Conservation (phyloP, 2,888 invertebrate genomes). For the Tridacna gigas region DNA sequence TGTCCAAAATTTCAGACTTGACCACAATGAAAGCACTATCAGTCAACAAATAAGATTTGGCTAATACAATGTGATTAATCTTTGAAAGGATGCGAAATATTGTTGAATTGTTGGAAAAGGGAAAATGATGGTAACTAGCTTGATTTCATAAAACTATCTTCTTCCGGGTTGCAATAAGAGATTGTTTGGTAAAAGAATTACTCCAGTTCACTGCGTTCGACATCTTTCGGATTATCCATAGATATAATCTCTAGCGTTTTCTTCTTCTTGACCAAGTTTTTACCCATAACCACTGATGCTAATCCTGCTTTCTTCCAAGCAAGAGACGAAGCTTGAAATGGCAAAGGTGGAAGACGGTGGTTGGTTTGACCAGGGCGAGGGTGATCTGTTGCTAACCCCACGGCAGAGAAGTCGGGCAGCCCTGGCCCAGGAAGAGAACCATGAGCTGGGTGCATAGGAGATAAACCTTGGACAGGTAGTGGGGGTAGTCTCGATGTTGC, state of each 20-base stretch:
- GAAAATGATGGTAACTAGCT: no score
- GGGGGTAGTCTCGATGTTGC: not conserved
- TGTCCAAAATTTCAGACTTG: no score
- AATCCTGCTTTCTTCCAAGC: constrained; percentile 7
- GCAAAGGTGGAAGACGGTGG: constrained; percentile 13
- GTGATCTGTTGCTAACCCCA: not conserved
- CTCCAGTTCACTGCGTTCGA: constrained; percentile 27
- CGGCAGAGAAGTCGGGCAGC: not conserved
- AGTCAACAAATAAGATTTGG: no score
- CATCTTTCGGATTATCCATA: constrained; percentile 25
- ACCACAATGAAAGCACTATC: no score
- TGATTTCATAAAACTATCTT: no score
- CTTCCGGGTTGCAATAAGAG: not conserved
- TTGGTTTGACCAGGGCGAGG: not conserved
- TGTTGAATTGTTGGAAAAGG: no score
- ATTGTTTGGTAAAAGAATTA: not conserved
- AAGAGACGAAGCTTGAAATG: not conserved
- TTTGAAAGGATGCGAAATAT: no score
- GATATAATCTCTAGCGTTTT: constrained; percentile 28
- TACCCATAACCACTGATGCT: not conserved
- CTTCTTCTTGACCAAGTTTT: not conserved
- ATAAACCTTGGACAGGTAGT: not conserved
- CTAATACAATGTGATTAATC: no score
- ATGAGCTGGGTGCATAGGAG: not conserved
- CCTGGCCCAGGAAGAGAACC: constrained; percentile 3